Conservation (phyloP, 2,888 invertebrate genomes). For the Meliscaeva auricollis region DNA sequence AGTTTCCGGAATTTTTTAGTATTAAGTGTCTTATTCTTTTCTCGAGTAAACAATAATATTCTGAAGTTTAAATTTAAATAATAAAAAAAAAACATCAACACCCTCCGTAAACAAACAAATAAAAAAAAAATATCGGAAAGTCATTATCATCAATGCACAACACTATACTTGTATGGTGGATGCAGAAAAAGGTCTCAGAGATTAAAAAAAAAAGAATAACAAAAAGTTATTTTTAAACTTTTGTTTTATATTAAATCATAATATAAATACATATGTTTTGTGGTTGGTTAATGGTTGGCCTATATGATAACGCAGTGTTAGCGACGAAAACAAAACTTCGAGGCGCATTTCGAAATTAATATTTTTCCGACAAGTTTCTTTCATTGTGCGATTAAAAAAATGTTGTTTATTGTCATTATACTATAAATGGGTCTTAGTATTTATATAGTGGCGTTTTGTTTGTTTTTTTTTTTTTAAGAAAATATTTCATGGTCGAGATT, state of each 20-base stretch:
- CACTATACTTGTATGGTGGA: neutral
- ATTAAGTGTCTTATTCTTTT: neutral
- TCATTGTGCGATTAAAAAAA: conserved; percentile 8
- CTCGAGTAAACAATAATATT: conserved; percentile 2
- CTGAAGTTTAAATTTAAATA: neutral
- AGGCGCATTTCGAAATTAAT: conserved; percentile 19
- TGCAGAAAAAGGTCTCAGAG: conserved; percentile 18
- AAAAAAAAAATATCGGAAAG: conserved; percentile 32
- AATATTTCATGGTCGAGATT: conserved; percentile 18
- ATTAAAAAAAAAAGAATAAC: conserved; percentile 14
- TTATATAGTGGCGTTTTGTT: neutral
- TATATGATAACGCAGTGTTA: conserved; percentile 59
- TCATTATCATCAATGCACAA: conserved; percentile 56
- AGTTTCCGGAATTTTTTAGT: neutral
- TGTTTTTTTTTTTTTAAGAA: neutral
- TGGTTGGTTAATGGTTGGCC: conserved; percentile 57
- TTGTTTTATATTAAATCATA: conserved; percentile 37
- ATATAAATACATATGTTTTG: conserved; percentile 30
- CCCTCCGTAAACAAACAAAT: conserved; percentile 9
- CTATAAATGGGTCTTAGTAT: neutral
- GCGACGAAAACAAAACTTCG: conserved; percentile 42
- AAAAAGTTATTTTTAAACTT: conserved; percentile 20
- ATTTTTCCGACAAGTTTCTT: neutral
- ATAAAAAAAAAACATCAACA: conserved; percentile 14
- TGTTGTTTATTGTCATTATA: conserved; percentile 1